Percentiles rank a stretch among this genome's conserved stretches.
Conservation (phyloP, 2,888 invertebrate genomes). For the Fissipunctia ypsillon region DNA sequence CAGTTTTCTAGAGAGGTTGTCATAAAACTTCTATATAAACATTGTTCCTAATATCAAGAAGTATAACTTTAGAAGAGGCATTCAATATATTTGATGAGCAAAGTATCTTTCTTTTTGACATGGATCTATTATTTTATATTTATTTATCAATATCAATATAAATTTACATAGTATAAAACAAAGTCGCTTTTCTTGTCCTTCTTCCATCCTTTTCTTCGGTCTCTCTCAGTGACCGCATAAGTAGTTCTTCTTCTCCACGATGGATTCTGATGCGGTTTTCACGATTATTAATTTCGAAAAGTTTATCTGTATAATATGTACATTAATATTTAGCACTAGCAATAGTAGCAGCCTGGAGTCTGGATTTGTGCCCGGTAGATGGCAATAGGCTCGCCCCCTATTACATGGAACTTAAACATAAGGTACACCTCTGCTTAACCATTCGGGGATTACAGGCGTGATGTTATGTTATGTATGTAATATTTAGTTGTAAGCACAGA, state of each 20-base stretch:
- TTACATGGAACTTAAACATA: no score
- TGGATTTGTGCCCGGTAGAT: no score
- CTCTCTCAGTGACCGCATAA: background rate
- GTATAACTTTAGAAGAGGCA: background rate
- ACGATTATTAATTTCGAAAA: background rate
- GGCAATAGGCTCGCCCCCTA: no score
- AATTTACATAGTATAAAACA: background rate
- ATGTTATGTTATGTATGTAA: no score
- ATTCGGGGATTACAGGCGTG: no score
- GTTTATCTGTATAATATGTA: background rate
- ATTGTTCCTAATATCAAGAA: background rate
- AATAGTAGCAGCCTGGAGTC: no score
- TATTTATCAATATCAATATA: background rate
- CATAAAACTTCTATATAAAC: no score
- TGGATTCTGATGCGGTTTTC: background rate
- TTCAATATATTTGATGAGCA: background rate
- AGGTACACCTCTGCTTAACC: no score
- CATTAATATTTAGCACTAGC: no score
- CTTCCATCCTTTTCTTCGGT: no score
- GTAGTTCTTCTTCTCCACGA: background rate
- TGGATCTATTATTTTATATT: background rate
- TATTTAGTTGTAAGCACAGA: no score
- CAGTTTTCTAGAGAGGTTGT: slow-evolving; percentile 17
- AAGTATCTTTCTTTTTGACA: background rate
- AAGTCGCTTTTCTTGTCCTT: background rate